phyloP scores from a whole-genome alignment of 2,888 invertebrate genomes.

The Mystacides longicornis region DNA sequence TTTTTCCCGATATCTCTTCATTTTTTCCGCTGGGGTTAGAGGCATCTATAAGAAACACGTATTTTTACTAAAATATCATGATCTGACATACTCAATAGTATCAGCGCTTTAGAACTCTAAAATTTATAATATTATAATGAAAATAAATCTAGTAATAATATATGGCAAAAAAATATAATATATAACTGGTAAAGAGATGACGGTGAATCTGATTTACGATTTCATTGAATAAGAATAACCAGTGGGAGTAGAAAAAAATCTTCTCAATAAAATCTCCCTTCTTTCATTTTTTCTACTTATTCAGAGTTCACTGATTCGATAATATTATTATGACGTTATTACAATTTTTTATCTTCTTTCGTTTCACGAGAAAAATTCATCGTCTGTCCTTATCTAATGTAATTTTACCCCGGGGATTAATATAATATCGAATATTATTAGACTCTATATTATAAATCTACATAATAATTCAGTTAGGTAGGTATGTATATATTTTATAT shows the following conservation, averaged over 20 bases:
- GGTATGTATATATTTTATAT: no score
- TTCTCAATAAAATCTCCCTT: background rate
- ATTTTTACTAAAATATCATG: no score
- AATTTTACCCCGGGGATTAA: background rate
- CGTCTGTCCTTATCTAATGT: background rate
- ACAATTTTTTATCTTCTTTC: background rate
- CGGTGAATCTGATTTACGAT: background rate
- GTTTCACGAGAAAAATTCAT: background rate
- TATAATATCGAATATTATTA: background rate
- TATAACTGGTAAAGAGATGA: background rate
- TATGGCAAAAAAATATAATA: background rate
- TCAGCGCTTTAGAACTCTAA: no score
- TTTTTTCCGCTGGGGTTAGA: no score
- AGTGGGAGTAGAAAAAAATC: no score
- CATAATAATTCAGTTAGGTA: no score
- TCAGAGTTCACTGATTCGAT: conserved; percentile 1
- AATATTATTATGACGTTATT: conserved; percentile 1
- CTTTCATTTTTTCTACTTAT: background rate
- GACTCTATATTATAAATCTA: background rate
- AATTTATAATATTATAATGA: no score
- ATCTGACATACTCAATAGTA: no score
- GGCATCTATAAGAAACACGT: no score
- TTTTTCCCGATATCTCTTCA: no score
- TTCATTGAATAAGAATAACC: background rate
- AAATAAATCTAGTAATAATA: no score